A percentile compares a stretch with the other conserved stretches of the same genome.
Conservation (phyloP, 2,113 vertebrate genomes). For the Sporophila hypoxantha region DNA sequence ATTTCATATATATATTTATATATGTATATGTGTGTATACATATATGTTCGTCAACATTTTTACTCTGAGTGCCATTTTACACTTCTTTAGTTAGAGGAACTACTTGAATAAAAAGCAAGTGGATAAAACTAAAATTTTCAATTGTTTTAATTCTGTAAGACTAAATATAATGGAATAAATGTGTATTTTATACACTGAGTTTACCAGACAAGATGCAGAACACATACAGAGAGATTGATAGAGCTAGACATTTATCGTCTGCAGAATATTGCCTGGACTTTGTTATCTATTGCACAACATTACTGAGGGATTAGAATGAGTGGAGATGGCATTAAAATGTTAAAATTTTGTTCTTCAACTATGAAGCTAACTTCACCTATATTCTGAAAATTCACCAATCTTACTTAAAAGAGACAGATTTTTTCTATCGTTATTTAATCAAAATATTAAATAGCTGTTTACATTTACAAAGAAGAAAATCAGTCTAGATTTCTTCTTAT, state of each 20-base stretch:
- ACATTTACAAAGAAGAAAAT: neutral
- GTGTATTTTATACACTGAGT: neutral
- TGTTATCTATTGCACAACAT: neutral
- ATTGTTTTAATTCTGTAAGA: neutral
- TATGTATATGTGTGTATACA: neutral
- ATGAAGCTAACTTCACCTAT: neutral
- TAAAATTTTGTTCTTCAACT: neutral
- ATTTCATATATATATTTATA: neutral
- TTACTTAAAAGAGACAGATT: rapidly evolving
- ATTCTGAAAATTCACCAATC: neutral
- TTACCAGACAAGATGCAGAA: neutral
- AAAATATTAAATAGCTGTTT: neutral
- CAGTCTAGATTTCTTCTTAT: neutral
- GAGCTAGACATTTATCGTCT: neutral
- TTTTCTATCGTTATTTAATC: neutral
- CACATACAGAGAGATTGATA: neutral
- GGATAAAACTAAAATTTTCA: neutral
- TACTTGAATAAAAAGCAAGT: neutral
- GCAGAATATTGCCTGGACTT: neutral
- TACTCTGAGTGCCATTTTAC: neutral
- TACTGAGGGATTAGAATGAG: neutral
- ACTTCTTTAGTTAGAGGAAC: neutral
- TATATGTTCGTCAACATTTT: neutral
- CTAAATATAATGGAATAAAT: neutral
- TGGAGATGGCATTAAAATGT: neutral